A percentile compares a stretch with the other conserved stretches of the same genome.
These are phyloP conservation scores for Gopherus flavomarginatus DNA, from an alignment of 2,113 vertebrate genomes.

Conservation along the genomic window DNA sequence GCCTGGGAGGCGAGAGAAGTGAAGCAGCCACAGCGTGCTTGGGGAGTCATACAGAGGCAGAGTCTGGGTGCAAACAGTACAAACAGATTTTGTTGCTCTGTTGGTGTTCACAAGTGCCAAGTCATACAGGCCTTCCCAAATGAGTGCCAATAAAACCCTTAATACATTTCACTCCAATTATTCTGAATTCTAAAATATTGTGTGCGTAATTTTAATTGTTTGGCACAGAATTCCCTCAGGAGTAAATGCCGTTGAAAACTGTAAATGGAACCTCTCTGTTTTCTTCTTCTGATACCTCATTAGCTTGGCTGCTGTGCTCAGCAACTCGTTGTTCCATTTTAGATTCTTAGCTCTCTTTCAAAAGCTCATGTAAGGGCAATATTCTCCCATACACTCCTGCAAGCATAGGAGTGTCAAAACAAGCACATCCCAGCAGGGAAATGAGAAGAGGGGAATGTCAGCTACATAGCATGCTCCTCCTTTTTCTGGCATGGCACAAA, in stretches of 20 bases:
- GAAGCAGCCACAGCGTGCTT: too few species aligned
- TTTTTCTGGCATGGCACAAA: neutral
- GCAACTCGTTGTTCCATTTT: conserved; percentile 37
- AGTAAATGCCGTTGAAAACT: neutral
- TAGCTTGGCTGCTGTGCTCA: conserved; percentile 25
- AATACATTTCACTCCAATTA: neutral
- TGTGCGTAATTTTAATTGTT: too few species aligned
- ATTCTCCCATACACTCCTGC: neutral
- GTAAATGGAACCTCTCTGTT: neutral
- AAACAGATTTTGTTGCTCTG: neutral
- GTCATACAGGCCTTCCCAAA: neutral
- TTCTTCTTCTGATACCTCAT: neutral
- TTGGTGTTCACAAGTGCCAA: neutral
- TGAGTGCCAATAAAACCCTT: neutral
- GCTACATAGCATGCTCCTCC: neutral
- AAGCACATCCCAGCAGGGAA: rapidly evolving
- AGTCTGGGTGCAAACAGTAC: too few species aligned
- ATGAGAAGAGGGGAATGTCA: rapidly evolving
- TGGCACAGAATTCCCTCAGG: too few species aligned
- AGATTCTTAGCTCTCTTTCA: conserved; percentile 27
- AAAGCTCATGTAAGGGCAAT: conserved; percentile 36
- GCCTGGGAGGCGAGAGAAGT: too few species aligned
- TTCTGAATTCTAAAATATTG: neutral
- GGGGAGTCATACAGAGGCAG: too few species aligned
- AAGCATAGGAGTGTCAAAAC: neutral